Evolutionary conservation across 1,140 invertebrate genomes (phyloP), one percentile per base, ranked within the genome.

Genomic region (Chelonus insularis): DNA sequence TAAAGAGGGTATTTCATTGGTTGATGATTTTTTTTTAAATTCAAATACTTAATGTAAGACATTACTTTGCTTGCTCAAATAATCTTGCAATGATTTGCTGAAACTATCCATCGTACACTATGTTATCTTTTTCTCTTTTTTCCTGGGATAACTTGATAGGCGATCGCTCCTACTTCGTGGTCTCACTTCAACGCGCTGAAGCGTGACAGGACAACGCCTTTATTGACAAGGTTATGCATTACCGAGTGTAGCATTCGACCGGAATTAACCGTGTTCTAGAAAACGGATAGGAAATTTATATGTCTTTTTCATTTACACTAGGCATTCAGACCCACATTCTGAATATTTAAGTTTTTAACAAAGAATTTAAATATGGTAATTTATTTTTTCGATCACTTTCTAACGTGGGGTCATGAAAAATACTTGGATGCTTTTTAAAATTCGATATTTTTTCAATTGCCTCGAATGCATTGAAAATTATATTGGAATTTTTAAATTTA

Each of bases 251-350:
- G 8, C 36, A 11, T 55, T 18, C 34, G 12, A 21, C 32, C 52
- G 32, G 52, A 55, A 55, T 55, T 39, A 18, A 29, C 23, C 36
- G 52, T 55, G 52, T 55, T 55, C 52, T 55, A 55, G 52, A 55
- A 55, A 55, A 55, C 34, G 37, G n/a, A 23, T 34, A 52, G 50
- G 25, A n/a, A 32, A 36, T 55, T 55, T 55, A 55, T 55, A 12
- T 55, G 34, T 16, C 6, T 37, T 55, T 55, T 55, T 29, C 21
- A 14, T 55, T 55, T 37, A n/a, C 18, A 39, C 8, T 39, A 20
- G 34, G 11, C 4, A n/a, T 48, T 21, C 7, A 23, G 11, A 23
- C 23, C 9, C 9, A 21, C 2, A 11, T 6, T 23, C 4, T 23
- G 9, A 25, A 14, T 23, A 20, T 18, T 1, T n/a, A 23, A 25